Evolutionary conservation across 2,797 vertebrate species (phyloP), one percentile per base, ranked within the genome.

Genomic region (Periparus ater): DNA sequence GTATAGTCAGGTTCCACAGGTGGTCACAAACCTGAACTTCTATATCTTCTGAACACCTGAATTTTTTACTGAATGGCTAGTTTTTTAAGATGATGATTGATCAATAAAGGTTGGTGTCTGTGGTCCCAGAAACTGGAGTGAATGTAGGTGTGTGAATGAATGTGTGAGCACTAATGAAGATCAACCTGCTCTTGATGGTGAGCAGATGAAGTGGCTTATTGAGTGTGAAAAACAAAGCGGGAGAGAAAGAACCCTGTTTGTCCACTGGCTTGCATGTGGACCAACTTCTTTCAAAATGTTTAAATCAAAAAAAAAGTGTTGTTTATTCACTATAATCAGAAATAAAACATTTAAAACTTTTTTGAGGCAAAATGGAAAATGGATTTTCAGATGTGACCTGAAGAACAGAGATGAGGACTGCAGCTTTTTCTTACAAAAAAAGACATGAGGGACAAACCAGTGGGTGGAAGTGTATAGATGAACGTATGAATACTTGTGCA

Each of bases 391-490:
- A 44, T 1, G 1, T 27, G 44, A 66, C 30, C 14, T 62, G 20
- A 36, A 62, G 6, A 63, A 72, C 1, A 5, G 32, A 71, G 8
- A 6, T 66, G 16, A 2, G 7, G 20, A 68, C 26, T 29, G 20
- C 16, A 40, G 38, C 38, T n/a, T 21, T 16, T 47, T 61, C 65
- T 13, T 36, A 74, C 38, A 40, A 40, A 13, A 44, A 65, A 87
- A 54, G 13, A 3, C 21, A 63, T 7, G 7, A 48, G 18, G 17
- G 17, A 70, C 3, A 71, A 90, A 95, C 17, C 4, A 13, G 17
- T 26, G 7, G 4, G 12, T 29, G 1, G 21, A 48, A 54, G 8
- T 1, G 1, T 30, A 55, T 29, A 16, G 22, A 58, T 21, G 13
- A 16, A 62, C 8, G 38, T 3, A 72, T 15, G 3, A 85, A 85